Percentiles rank a stretch among this genome's conserved stretches.
Evolutionary conservation across 2,888 invertebrate genomes (phyloP).

Genomic region (Liposcelis brunnea): DNA sequence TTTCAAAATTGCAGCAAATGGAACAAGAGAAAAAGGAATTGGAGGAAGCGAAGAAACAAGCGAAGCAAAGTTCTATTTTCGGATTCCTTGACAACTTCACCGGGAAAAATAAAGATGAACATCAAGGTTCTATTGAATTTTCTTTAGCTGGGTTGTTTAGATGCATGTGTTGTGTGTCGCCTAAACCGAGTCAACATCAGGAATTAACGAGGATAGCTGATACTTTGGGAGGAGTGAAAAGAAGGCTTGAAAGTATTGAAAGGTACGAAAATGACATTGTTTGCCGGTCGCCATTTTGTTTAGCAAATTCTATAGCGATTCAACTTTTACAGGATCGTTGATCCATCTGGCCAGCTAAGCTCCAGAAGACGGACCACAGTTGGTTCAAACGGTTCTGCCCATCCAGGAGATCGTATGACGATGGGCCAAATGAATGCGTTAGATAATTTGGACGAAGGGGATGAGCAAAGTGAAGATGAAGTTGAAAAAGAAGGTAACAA

Average conservation of each 20-base stretch:
- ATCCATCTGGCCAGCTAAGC: background rate
- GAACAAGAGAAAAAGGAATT: slow-evolving; percentile 72
- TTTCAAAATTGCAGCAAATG: slow-evolving; percentile 41
- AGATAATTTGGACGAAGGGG: slow-evolving; percentile 44
- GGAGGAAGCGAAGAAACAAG: slow-evolving; percentile 63
- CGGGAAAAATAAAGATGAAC: slow-evolving; percentile 41
- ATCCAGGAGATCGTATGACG: slow-evolving; percentile 30
- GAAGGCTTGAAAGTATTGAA: slow-evolving; percentile 64
- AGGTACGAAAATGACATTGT: no score
- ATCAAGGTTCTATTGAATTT: slow-evolving; percentile 79
- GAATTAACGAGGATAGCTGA: slow-evolving; percentile 73
- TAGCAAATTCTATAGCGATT: no score
- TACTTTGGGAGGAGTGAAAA: slow-evolving; percentile 59
- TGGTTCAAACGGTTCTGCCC: background rate
- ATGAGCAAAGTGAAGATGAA: no score
- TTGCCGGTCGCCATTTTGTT: no score
- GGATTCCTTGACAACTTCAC: slow-evolving; percentile 59
- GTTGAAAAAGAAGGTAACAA: no score
- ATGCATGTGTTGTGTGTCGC: slow-evolving; percentile 78
- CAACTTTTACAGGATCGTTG: no score
- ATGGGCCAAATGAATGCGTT: slow-evolving; percentile 46
- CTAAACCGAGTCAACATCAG: slow-evolving; percentile 69
- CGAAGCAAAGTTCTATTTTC: slow-evolving; percentile 63
- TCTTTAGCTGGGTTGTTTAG: slow-evolving; percentile 79
- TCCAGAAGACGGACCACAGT: background rate